phyloP scores from a whole-genome alignment of 2,113 vertebrate genomes.

The Ellobius talpinus region DNA sequence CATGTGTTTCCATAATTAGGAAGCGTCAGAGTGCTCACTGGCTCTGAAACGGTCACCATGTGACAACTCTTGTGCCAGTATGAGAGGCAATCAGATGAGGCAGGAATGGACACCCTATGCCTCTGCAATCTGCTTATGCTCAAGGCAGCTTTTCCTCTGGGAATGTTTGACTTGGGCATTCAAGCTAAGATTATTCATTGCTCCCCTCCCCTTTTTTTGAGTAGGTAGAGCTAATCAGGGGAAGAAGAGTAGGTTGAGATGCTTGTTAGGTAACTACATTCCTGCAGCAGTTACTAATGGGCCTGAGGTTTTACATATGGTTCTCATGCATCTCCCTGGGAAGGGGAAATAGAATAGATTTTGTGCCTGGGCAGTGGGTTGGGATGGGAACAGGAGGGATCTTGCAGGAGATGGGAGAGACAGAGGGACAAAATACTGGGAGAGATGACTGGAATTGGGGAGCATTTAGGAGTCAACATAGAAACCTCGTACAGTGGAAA shows the following conservation, averaged over 20 bases:
- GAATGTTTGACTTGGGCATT: conserved; percentile 4
- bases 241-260: background rate
- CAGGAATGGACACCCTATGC: conserved; percentile 28
- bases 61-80: conserved; percentile 70
- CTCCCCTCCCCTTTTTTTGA: conserved; percentile 23
- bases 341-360: background rate
- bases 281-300: background rate
- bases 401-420: background rate
- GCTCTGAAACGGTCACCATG: conserved; percentile 70
- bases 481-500: background rate
- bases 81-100: conserved; percentile 70
- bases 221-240: conserved; percentile 40
- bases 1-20: conserved; percentile 85
- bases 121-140: conserved; percentile 60
- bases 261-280: conserved; percentile 41
- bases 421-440: background rate
- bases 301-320: conserved; percentile 4
- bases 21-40: conserved; percentile 75
- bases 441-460: background rate
- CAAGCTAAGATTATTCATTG: conserved; percentile 60
- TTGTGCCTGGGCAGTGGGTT: background rate
- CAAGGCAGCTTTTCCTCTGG: conserved; percentile 42
- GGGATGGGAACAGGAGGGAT: background rate
- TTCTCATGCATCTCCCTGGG: background rate
- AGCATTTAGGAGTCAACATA: background rate